These are phyloP conservation scores for Sinosuthora webbiana DNA, from an alignment of 2,113 vertebrate genomes.

Conservation along the genomic window DNA sequence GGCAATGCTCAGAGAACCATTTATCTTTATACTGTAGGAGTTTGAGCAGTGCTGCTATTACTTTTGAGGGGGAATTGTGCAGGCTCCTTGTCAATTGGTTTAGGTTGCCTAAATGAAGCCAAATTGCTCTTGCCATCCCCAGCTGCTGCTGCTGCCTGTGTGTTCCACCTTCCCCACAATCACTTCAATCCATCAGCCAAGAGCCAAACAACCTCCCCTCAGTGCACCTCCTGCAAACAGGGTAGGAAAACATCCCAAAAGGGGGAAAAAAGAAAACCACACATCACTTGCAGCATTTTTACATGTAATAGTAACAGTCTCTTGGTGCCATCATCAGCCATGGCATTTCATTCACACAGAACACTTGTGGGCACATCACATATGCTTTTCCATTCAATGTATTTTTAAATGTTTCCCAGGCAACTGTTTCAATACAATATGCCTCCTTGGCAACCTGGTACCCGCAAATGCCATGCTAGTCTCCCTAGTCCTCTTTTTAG, in stretches of 20 bases:
- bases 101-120: constrained; percentile 1
- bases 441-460: constrained; percentile 63
- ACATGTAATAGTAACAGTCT: constrained; percentile 60
- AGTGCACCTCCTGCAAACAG: background rate
- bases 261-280: background rate
- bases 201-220: background rate
- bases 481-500: constrained; percentile 39
- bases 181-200: background rate
- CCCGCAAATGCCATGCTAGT: constrained; percentile 41
- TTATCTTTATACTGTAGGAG: background rate
- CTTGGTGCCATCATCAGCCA: constrained; percentile 45
- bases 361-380: constrained; percentile 57
- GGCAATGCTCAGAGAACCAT: background rate
- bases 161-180: background rate
- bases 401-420: constrained; percentile 68
- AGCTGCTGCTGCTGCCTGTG: background rate
- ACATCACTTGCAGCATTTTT: constrained; percentile 23
- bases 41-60: background rate
- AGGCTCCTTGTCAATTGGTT: constrained; percentile 2
- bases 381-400: constrained; percentile 49
- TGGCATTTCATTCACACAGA: constrained; percentile 44
- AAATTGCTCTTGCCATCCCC: background rate
- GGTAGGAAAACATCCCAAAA: background rate
- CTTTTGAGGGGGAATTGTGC: background rate
- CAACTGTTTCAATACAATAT: constrained; percentile 65